Evolutionary conservation across 2,113 vertebrate species (phyloP).

Genomic region (Ailuropoda melanoleuca): DNA sequence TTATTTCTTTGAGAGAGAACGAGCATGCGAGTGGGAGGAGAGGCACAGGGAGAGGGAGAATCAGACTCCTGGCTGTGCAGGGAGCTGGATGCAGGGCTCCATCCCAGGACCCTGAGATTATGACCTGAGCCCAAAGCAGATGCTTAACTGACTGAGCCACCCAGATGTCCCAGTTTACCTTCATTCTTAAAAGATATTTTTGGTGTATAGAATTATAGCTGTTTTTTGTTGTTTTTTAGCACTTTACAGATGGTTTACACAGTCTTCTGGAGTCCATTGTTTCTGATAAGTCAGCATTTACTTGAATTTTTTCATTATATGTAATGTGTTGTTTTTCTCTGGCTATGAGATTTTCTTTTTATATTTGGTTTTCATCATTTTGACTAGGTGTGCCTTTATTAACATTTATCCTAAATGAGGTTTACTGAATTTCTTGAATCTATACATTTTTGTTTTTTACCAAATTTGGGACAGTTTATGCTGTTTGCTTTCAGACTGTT

Average conservation of each 20-base stretch:
- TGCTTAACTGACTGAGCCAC: no score
- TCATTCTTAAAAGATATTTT: no score
- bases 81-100: no score
- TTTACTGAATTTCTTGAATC: not conserved
- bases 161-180: no score
- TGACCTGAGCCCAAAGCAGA: no score
- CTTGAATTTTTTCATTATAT: not conserved
- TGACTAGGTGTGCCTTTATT: not conserved
- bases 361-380: not conserved
- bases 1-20: no score
- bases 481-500: not conserved
- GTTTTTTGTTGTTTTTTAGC: not conserved
- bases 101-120: no score
- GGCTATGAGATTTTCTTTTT: not conserved
- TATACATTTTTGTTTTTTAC: not conserved
- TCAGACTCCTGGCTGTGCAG: no score
- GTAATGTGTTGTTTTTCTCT: not conserved
- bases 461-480: not conserved
- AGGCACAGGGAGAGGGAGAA: no score
- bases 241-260: not conserved
- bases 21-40: no score
- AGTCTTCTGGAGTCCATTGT: not conserved
- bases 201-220: not conserved
- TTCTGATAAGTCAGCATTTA: not conserved
- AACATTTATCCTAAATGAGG: not conserved